Base-by-base conservation (phyloP, 2,888 invertebrate genomes). In the Galerucella calmariensis region DNA sequence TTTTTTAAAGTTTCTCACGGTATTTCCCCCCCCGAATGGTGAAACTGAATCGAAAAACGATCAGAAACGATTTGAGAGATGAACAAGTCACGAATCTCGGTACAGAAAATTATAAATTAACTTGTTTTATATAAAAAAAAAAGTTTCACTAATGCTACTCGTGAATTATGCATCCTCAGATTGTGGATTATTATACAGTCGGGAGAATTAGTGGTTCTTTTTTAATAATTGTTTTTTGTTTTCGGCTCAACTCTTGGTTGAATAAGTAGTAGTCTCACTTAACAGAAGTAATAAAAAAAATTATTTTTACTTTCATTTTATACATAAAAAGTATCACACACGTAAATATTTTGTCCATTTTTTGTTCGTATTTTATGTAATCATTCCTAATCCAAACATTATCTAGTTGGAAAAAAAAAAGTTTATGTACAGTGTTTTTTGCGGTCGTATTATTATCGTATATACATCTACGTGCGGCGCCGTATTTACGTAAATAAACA, bases 1-100 rank as follows among this genome's bases (percentile, higher is more conserved):
- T 79, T 81, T 80, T 80, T 80, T 80, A 56, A 61, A 77, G 76
- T 78, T 80, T 81, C 81, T 80, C 81, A 81, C 80, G 80, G 79
- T 80, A 72, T 76, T 74, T 75, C 66, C 75, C 76, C 63, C 79
- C 35, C 44, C 44, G 63, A 46, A 80, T 80, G 81, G 79, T 77
- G 20, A 65, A 41, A 70, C 74, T 69, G 75, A 72, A 72, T 73
- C 75, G 66, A 78, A 78, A 56, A 81, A 78, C 77, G 78, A 78
- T 75, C 73, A 72, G 74, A 65, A 70, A 76, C 74, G 58, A 72
- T 46, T 66, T 56, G 48, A 58, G 68, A 75, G 59, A 67, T 70
- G 73, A 74, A 74, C 79, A 66, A 78, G 81, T 81, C 81, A 81
- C 81, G 81, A 81, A 81, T 76, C 66, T 69, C 63, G 20, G 69